A percentile compares a stretch with the other conserved stretches of the same genome.
Conservation (phyloP, 2,113 vertebrate species). For the Corythornis vintsioides region DNA sequence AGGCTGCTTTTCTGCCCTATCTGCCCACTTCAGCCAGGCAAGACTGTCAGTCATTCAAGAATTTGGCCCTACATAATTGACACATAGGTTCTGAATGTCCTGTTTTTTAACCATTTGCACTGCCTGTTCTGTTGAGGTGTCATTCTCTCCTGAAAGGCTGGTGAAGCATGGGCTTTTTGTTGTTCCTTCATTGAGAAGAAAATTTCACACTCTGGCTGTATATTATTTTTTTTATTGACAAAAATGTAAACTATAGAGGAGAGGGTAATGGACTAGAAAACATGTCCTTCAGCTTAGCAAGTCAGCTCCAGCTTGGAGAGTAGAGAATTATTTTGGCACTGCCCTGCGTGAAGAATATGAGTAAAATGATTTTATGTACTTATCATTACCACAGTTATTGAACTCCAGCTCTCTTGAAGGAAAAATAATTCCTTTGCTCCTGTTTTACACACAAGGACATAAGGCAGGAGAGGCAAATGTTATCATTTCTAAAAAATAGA, state of each 20-base stretch:
- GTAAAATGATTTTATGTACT: background rate
- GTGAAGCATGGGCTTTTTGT: constrained; percentile 43
- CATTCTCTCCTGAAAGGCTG: background rate
- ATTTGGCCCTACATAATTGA: constrained; percentile 26
- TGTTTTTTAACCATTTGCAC: constrained; percentile 6
- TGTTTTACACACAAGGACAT: accelerated
- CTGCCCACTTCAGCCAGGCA: background rate
- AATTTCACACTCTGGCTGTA: constrained; percentile 15
- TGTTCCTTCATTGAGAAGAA: background rate
- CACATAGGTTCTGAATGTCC: constrained; percentile 40
- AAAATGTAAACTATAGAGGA: constrained; percentile 45
- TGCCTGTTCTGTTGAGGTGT: background rate
- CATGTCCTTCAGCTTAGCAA: constrained; percentile 6
- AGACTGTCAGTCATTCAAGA: constrained; percentile 3
- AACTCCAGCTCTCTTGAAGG: background rate
- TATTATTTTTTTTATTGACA: constrained; percentile 45
- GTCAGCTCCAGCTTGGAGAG: background rate
- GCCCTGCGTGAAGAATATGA: background rate
- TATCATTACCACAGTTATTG: background rate
- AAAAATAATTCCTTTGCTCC: background rate
- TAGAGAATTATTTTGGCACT: background rate
- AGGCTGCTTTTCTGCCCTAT: background rate
- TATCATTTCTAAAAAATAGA: background rate
- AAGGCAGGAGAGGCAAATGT: background rate
- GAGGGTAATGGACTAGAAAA: background rate